Conservation (phyloP, 1,140 invertebrate genomes). For the Philopotamus ludificatus region DNA sequence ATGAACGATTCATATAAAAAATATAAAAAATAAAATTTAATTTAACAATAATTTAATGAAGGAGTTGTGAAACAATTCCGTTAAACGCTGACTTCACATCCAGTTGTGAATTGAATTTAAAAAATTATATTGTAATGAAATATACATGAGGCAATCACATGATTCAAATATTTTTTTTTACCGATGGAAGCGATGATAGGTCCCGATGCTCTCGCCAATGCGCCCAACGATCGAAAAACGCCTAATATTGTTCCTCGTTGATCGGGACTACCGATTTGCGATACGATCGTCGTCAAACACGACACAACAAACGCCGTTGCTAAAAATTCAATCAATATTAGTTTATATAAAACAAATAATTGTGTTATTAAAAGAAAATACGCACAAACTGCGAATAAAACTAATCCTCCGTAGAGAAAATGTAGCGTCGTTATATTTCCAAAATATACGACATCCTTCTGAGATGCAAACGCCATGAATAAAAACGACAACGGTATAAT, state of each 20-base stretch:
- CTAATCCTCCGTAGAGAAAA: slow-evolving; percentile 63
- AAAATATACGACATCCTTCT: slow-evolving; percentile 40
- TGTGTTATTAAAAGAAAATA: slow-evolving; percentile 41
- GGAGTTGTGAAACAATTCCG: background rate
- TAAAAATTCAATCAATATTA: slow-evolving; percentile 45
- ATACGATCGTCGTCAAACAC: slow-evolving; percentile 88
- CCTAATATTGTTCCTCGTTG: slow-evolving; percentile 93
- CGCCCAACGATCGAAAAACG: slow-evolving; percentile 90
- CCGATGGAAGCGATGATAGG: slow-evolving; percentile 82
- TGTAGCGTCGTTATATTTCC: slow-evolving; percentile 15
- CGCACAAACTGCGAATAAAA: slow-evolving; percentile 89
- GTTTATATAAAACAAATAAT: slow-evolving; percentile 12
- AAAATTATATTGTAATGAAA: background rate
- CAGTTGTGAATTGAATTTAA: slow-evolving; percentile 10
- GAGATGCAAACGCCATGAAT: slow-evolving; percentile 72
- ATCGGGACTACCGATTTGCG: slow-evolving; percentile 74
- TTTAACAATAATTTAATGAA: background rate
- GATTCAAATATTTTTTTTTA: slow-evolving; percentile 44
- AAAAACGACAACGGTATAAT: slow-evolving; percentile 88
- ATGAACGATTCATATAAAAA: background rate
- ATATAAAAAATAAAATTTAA: background rate
- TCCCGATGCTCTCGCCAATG: slow-evolving; percentile 88
- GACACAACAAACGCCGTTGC: slow-evolving; percentile 93
- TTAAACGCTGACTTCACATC: background rate
- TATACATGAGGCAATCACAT: background rate